Evolutionary conservation across 2,888 invertebrate genomes (phyloP), one percentile per base, ranked within the genome.

Genomic region (Loripinus fragilis): DNA sequence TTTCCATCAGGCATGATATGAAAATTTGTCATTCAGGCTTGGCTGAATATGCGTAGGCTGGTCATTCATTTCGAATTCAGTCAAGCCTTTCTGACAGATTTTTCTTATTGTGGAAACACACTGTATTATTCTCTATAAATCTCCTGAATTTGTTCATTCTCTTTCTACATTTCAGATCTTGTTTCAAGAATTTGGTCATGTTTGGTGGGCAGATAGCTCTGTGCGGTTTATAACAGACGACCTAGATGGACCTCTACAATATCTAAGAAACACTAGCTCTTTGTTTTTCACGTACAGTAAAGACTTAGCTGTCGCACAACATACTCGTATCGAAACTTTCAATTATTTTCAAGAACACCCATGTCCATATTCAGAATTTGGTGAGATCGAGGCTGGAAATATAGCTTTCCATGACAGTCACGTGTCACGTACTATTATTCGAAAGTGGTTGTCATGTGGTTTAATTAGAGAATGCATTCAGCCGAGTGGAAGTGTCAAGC

Each of bases 181-280:
- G 15, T 74, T 70, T 50, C 65, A 78, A 35, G 78, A 78, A 35
- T 74, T 70, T 25, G 78, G 78, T 0, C 41, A 66, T 42, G 78
- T 78, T n/a, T 78, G 78, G 78, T 78, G 78, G 78, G 52, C 74
- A 1, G 78, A 78, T 55, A 35, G 65, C 20, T 78, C 78, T n/a
- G 74, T 71, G 1, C 45, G 78, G 50, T 74, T 78, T n/a, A 38
- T 66, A n/a, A 65, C 74, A 33, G 64, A 70, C 38, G 71, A 74
- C 30, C 45, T 78, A 0, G 66, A 55, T 38, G 35, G 41, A 8
- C 78, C 78, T 15, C 30, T 78, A 17, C 52, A 66, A 52, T 78
- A 78, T 35, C 23, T 78, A 17, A 35, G 42, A 52, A 52, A 74
- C 42, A 74, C 69, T 20, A 74, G 78, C 12, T 68, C 66, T n/a